phyloP scores from a whole-genome alignment of 2,113 vertebrate genomes.

The Halcyon senegalensis region DNA sequence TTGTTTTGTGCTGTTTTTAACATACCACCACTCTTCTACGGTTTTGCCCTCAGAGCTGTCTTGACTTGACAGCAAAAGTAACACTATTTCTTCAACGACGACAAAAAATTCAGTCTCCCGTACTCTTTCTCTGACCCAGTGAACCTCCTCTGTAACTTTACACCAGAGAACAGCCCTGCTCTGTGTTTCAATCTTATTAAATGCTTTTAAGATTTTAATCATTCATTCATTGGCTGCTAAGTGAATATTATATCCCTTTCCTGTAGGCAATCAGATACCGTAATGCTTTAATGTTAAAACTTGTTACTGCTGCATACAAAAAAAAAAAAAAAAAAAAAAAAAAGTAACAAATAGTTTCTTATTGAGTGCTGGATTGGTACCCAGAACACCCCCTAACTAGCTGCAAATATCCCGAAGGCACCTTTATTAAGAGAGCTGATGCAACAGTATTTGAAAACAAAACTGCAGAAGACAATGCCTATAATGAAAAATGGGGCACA shows the following conservation, averaged over 20 bases:
- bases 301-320: slow-evolving; percentile 49
- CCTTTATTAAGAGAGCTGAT: slow-evolving; percentile 3
- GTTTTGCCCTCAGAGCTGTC: slow-evolving; percentile 29
- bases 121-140: slow-evolving; percentile 76
- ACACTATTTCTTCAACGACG: background rate
- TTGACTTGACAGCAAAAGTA: slow-evolving; percentile 45
- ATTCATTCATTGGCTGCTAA: slow-evolving; percentile 61
- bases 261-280: slow-evolving; percentile 68
- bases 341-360: slow-evolving; percentile 50
- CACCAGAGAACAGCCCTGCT: slow-evolving; percentile 73
- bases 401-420: slow-evolving; percentile 1
- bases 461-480: background rate
- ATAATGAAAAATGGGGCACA: background rate
- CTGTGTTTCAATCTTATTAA: slow-evolving; percentile 72
- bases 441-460: background rate
- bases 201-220: slow-evolving; percentile 73
- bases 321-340: slow-evolving; percentile 40
- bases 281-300: slow-evolving; percentile 66
- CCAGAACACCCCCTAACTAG: background rate
- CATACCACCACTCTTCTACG: background rate
- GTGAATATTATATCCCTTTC: slow-evolving; percentile 60
- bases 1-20: background rate
- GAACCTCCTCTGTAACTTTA: slow-evolving; percentile 77
- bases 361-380: slow-evolving; percentile 34
- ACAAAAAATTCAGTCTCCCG: background rate